Base-by-base conservation (phyloP, 23 tunicate genomes). In the Trididemnum clinides region DNA sequence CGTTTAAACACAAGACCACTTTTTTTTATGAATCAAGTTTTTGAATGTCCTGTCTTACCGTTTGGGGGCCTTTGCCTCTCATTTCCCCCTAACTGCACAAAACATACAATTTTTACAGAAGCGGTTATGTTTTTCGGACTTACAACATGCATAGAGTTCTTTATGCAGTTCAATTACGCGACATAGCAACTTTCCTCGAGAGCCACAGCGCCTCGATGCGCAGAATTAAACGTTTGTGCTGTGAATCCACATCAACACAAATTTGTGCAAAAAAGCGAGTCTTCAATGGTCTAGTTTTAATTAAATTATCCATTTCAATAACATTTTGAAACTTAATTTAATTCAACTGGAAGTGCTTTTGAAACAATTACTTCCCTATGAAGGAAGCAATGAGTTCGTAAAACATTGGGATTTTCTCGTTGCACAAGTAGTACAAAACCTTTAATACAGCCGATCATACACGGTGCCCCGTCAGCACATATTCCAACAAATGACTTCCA, bases 381-480 rank as follows among this genome's bases (percentile, higher is more conserved):
- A 26, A 59, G 69, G 26, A 59, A 59, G 69, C 69, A 59, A 26
- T 59, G 69, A 21, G 69, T 59, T 59, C 26, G 27, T 59, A 21
- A 22, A 59, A 59, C 27, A 59, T 59, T 59, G 21, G 27, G 69
- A 59, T 59, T 59, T 59, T 59, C 69, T 59, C 26, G 18, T 59
- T 15, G 69, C 69, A 59, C 69, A 21, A 59, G 69, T 59, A 26
- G 27, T 59, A 59, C 69, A 59, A 59, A 59, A 59, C 69, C 21
- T 59, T 19, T 59, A 59, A 59, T 59, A 59, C 27, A 12, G 26
- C 69, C 69, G 26, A 59, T 59, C 27, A 59, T 59, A 59, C 69
- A 59, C 21, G 69, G 69, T 21, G 26, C 69, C 69, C 69, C 69
- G 21, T 59, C 69, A 21, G 69, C 21, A 59, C 69, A 59, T 59